phyloP scores from a whole-genome alignment of 2,888 invertebrate species.

The Loripinus fragilis region DNA sequence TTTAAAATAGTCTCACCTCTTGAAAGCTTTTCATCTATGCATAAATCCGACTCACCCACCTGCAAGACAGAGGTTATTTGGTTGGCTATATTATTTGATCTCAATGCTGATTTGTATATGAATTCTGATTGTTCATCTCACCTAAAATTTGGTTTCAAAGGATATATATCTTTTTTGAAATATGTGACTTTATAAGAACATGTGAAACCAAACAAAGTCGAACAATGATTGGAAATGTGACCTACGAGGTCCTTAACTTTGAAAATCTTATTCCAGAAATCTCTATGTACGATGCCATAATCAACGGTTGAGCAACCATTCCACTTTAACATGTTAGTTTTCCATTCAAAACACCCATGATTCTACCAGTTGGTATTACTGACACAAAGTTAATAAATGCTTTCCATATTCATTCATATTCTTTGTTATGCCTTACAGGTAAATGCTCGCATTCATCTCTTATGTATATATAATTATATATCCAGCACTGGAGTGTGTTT shows the following conservation, averaged over 20 bases:
- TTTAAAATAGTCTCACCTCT: neutral
- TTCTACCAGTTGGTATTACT: neutral
- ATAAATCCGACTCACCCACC: neutral
- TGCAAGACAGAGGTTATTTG: neutral
- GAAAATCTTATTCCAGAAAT: neutral
- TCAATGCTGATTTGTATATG: neutral
- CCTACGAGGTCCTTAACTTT: neutral
- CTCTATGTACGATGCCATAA: neutral
- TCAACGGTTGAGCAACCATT: neutral
- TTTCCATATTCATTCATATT: neutral
- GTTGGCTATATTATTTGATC: neutral
- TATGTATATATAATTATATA: neutral
- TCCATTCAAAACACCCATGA: neutral
- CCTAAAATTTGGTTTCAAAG: neutral
- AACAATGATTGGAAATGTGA: neutral
- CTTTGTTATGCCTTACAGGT: too few species aligned
- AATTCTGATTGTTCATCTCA: neutral
- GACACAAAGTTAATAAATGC: neutral
- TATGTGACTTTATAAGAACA: neutral
- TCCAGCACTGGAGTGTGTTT: neutral
- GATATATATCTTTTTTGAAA: neutral
- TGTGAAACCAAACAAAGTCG: neutral
- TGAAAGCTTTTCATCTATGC: neutral
- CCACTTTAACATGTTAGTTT: slow-evolving; percentile 1
- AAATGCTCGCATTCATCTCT: neutral